Evolutionary conservation across 2,888 invertebrate genomes (phyloP), one percentile per base, ranked within the genome.

Genomic region (Notocelia uddmanniana): DNA sequence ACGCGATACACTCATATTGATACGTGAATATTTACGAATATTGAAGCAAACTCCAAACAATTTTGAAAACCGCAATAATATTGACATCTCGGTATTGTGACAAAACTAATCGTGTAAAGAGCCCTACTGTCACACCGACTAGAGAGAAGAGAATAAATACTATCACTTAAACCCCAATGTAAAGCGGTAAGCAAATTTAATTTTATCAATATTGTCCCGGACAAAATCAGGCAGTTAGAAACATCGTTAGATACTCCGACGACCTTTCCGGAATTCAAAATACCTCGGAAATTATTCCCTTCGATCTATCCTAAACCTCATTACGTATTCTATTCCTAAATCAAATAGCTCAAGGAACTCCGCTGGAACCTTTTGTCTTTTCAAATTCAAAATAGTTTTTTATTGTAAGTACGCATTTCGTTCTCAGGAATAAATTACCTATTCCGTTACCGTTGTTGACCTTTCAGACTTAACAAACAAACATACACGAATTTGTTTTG

Each of bases 151-250:
- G n/a, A n/a, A n/a, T n/a, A n/a, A n/a, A n/a, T n/a, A n/a, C n/a
- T n/a, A n/a, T n/a, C n/a, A n/a, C n/a, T n/a, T n/a, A n/a, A n/a
- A n/a, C n/a, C n/a, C n/a, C n/a, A n/a, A n/a, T 5, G n/a, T n/a
- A 45, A n/a, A n/a, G 15, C 15, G 13, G 13, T 41, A 41, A 3
- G 15, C 41, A 41, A 41, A 41, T 13, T 11, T 41, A 41, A 41
- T 5, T 13, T 3, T 41, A 15, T 41, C 41, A 15, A 15, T n/a
- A 45, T 8, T 45, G 45, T 13, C 45, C n/a, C 15, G 45, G 34
- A 55, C 21, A 45, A 63, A 26, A 69, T 23, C 31, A 48, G 64
- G 76, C 68, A 79, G 73, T 72, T 68, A 70, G 54, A 71, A 76
- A 75, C 73, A 74, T 73, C 55, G 48, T 69, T 63, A 57, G 55